phyloP scores from a whole-genome alignment of 2,113 vertebrate genomes.

The Hippoglossus stenolepis region DNA sequence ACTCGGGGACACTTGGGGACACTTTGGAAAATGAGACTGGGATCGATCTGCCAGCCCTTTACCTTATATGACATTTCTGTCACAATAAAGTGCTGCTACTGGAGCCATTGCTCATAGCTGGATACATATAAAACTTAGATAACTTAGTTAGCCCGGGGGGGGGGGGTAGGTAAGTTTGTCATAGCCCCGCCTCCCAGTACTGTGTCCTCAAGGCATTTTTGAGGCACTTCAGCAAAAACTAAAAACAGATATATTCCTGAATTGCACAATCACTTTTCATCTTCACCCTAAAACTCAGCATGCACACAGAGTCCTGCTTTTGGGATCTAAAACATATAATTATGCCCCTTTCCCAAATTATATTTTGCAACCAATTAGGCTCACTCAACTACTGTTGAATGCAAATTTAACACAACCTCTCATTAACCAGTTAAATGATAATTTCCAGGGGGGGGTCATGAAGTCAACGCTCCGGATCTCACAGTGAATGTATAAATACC shows the following conservation, averaged over 20 bases:
- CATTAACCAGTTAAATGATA: slow-evolving; percentile 64
- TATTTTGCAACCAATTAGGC: slow-evolving; percentile 63
- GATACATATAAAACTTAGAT: no score
- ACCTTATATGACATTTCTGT: no score
- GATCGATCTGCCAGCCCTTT: no score
- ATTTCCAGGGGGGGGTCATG: slow-evolving; percentile 62
- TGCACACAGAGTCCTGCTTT: background rate
- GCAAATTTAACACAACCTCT: slow-evolving; percentile 64
- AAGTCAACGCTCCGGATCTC: slow-evolving; percentile 49
- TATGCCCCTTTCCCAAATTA: slow-evolving; percentile 25
- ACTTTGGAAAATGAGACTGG: no score
- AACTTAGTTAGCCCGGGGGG: no score
- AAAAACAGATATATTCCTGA: background rate
- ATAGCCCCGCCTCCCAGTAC: no score
- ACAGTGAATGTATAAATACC: slow-evolving; percentile 72
- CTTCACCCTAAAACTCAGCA: background rate
- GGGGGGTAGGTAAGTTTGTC: no score
- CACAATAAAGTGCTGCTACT: no score
- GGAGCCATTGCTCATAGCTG: no score
- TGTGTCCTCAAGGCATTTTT: no score
- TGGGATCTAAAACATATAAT: slow-evolving; percentile 39
- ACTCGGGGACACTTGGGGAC: no score
- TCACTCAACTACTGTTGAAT: slow-evolving; percentile 55
- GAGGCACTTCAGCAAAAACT: no score
- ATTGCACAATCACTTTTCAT: slow-evolving; percentile 9